Evolutionary conservation across 23 tunicate genomes (phyloP).

Genomic region (Diplosoma virens): DNA sequence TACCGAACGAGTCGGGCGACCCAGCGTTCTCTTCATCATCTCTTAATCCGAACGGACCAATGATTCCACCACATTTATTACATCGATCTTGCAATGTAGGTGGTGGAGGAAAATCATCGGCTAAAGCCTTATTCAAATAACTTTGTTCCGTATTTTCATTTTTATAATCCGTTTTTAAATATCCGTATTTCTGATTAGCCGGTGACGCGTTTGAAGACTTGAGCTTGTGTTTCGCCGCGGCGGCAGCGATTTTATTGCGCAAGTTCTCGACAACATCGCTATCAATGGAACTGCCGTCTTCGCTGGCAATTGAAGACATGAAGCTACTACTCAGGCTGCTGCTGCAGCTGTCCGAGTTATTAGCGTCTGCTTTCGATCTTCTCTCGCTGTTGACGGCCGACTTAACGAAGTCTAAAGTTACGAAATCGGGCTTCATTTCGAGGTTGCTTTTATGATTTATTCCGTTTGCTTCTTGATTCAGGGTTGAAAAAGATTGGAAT

Average conservation of each 20-base stretch:
- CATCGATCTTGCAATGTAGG: too few species aligned
- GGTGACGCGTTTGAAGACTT: too few species aligned
- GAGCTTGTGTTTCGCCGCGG: slow-evolving; percentile 33
- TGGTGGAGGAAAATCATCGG: slow-evolving; percentile 37
- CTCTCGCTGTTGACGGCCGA: slow-evolving; percentile 25
- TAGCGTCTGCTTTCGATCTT: background rate
- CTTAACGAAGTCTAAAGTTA: slow-evolving; percentile 46
- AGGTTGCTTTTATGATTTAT: background rate
- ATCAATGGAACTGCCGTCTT: slow-evolving; percentile 60
- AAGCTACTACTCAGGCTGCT: slow-evolving; percentile 55
- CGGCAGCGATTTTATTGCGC: slow-evolving; percentile 47
- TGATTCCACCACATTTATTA: too few species aligned
- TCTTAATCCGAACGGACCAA: too few species aligned
- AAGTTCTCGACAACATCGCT: slow-evolving; percentile 67
- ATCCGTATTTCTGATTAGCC: too few species aligned
- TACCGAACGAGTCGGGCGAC: too few species aligned
- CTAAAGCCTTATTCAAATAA: slow-evolving; percentile 13
- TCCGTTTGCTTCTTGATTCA: slow-evolving; percentile 5
- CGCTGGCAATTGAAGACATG: slow-evolving; percentile 59
- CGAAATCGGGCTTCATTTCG: slow-evolving; percentile 29
- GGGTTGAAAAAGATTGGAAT: slow-evolving; percentile 45
- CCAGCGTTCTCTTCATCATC: too few species aligned
- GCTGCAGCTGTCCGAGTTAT: slow-evolving; percentile 17
- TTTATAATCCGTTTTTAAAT: too few species aligned
- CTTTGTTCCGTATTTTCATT: slow-evolving; percentile 22